Conservation (phyloP, 2,888 invertebrate genomes). For the Tetranychus truncatus region DNA sequence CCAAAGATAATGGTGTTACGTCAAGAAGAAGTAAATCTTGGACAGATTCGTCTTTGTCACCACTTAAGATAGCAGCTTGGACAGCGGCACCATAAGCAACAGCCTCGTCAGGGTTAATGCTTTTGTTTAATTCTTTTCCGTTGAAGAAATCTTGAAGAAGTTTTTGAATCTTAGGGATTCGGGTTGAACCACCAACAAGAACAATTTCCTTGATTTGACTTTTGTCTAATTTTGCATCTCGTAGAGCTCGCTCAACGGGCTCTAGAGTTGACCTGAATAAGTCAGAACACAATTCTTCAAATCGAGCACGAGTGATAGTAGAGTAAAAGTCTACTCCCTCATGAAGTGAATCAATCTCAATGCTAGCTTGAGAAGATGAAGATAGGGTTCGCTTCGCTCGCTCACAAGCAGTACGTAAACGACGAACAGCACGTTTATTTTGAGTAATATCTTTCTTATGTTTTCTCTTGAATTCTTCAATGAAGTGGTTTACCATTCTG, state of each 20-base stretch:
- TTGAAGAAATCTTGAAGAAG: conserved; percentile 68
- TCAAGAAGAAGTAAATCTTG: conserved; percentile 77
- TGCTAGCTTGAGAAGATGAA: conserved; percentile 30
- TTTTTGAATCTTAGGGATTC: conserved; percentile 94
- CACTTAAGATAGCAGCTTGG: conserved; percentile 84
- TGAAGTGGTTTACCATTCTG: conserved; percentile 33
- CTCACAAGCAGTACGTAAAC: conserved; percentile 46
- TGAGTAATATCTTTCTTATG: conserved; percentile 33
- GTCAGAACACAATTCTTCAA: conserved; percentile 90
- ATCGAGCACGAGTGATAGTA: conserved; percentile 79
- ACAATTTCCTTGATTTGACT: conserved; percentile 56
- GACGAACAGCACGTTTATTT: conserved; percentile 42
- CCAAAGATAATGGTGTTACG: conserved; percentile 72
- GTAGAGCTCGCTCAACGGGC: conserved; percentile 83
- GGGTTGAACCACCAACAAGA: conserved; percentile 70
- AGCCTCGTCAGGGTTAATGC: conserved; percentile 90
- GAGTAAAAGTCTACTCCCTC: conserved; percentile 91
- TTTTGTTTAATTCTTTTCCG: conserved; percentile 84
- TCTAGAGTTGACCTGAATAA: conserved; percentile 88
- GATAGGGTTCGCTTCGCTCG: conserved; percentile 45
- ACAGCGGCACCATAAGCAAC: conserved; percentile 93
- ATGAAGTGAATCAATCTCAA: conserved; percentile 39
- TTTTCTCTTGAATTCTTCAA: conserved; percentile 36
- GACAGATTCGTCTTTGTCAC: conserved; percentile 44
- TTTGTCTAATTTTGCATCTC: conserved; percentile 93